These are phyloP conservation scores for Brachionichthys hirsutus DNA, from an alignment of 2,113 vertebrate genomes.

Conservation along the genomic window DNA sequence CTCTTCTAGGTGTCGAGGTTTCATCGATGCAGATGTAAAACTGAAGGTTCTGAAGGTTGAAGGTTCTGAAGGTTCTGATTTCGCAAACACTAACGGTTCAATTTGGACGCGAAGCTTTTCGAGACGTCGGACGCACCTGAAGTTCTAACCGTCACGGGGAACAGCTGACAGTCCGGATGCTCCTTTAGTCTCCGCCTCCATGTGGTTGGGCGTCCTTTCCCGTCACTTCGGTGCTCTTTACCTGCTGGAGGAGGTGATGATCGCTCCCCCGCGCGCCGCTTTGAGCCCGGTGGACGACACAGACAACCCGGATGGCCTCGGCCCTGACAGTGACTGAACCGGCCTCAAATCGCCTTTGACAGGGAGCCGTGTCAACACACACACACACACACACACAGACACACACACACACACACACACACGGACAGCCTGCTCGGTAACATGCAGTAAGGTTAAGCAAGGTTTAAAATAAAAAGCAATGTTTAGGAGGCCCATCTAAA, in stretches of 20 bases:
- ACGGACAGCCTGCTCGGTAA: neutral
- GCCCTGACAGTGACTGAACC: constrained; percentile 80
- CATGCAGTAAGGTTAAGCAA: no score
- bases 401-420: constrained; percentile 11
- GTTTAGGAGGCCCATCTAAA: no score
- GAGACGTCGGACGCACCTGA: neutral
- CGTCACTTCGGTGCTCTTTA: constrained; percentile 72
- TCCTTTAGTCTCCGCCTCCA: constrained; percentile 15
- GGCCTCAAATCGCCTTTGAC: constrained; percentile 78
- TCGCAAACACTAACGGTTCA: neutral
- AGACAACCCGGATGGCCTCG: constrained; percentile 66
- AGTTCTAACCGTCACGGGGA: constrained; percentile 15
- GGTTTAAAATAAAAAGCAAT: no score
- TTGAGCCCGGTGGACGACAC: constrained; percentile 70
- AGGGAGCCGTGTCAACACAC: constrained; percentile 71
- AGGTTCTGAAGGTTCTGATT: no score
- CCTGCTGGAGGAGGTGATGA: constrained; percentile 67
- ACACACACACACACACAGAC: constrained; percentile 21
- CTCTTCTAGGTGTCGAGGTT: no score
- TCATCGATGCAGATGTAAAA: no score
- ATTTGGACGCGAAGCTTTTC: neutral
- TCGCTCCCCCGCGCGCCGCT: constrained; percentile 60
- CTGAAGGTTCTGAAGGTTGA: no score
- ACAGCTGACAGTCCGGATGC: constrained; percentile 36
- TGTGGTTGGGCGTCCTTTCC: constrained; percentile 60